These are phyloP conservation scores for Carcinoscorpius rotundicauda DNA, from an alignment of 1,140 invertebrate genomes.

Conservation along the genomic window DNA sequence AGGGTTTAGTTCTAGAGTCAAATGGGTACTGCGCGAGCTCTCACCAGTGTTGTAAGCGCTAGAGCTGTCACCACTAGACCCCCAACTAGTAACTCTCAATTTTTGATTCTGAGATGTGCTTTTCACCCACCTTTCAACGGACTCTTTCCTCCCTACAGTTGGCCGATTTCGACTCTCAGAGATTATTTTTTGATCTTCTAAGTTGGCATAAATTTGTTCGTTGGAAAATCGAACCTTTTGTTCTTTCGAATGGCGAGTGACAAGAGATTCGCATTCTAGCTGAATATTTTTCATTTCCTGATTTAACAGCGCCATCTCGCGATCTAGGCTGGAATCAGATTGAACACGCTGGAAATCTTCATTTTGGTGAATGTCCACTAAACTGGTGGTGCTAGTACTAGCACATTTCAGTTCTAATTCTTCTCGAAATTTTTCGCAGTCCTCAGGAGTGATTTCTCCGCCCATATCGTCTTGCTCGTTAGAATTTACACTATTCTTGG, in stretches of 20 bases:
- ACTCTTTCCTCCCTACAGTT: conserved; percentile 21
- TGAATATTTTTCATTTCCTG: conserved; percentile 44
- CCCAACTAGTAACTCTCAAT: conserved; percentile 12
- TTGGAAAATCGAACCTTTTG: conserved; percentile 13
- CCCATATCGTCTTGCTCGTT: conserved; percentile 5
- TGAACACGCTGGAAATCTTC: conserved; percentile 9
- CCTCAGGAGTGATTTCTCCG: neutral
- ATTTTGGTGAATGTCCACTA: conserved; percentile 3
- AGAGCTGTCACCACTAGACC: conserved; percentile 45
- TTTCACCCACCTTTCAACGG: conserved; percentile 22
- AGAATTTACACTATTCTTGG: neutral
- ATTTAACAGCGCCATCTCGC: conserved; percentile 39
- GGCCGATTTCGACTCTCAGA: conserved; percentile 1
- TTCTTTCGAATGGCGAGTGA: conserved; percentile 23
- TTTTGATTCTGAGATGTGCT: conserved; percentile 26
- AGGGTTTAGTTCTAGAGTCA: conserved; percentile 45
- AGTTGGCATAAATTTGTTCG: conserved; percentile 2
- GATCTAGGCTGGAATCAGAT: conserved; percentile 37
- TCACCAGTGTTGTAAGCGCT: conserved; percentile 67
- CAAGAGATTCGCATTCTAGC: conserved; percentile 37
- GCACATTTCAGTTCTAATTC: conserved; percentile 9
- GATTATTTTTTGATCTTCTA: conserved; percentile 24
- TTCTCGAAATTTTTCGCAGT: neutral
- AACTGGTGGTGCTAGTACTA: conserved; percentile 14
- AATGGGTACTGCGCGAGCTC: conserved; percentile 52